Percentiles rank a stretch among this genome's conserved stretches.
Evolutionary conservation across 2,797 vertebrate species (phyloP).

Genomic region (Ataeniobius toweri): DNA sequence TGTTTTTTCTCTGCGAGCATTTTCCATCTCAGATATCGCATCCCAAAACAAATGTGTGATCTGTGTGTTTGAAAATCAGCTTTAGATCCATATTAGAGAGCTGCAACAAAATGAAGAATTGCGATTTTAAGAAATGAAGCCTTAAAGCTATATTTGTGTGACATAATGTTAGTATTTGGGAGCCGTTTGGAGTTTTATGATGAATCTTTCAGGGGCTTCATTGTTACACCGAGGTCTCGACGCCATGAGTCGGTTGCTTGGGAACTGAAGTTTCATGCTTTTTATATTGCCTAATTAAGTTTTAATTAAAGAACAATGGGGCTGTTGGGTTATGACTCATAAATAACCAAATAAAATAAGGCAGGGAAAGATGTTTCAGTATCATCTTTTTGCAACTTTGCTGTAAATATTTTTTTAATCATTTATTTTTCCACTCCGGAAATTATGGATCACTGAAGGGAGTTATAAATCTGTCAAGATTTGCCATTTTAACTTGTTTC

Average conservation of each 20-base stretch:
- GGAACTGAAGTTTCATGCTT: slow-evolving; percentile 31
- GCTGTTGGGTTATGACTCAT: not conserved
- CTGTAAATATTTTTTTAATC: not conserved
- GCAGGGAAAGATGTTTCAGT: no score
- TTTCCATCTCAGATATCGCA: not conserved
- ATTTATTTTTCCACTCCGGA: not conserved
- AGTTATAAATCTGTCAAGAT: not conserved
- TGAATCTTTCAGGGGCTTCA: slow-evolving; percentile 5
- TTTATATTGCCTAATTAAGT: slow-evolving; percentile 16
- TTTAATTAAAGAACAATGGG: slow-evolving; percentile 21
- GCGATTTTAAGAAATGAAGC: not conserved
- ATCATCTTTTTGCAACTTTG: not conserved
- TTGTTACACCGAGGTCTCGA: slow-evolving; percentile 42
- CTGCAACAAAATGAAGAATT: not conserved
- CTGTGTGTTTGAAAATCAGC: not conserved
- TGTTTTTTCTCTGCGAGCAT: no score
- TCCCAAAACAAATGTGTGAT: not conserved
- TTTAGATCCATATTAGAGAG: not conserved
- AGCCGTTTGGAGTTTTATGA: slow-evolving; percentile 10
- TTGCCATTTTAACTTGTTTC: not conserved
- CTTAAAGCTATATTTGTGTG: not conserved
- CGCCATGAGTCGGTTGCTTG: slow-evolving; percentile 11
- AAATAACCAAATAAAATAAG: slow-evolving; percentile 15
- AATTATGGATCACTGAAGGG: not conserved
- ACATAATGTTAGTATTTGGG: slow-evolving; percentile 1